These are phyloP conservation scores for Flexamia atlantica DNA, from an alignment of 2,888 invertebrate species.

Conservation along the genomic window DNA sequence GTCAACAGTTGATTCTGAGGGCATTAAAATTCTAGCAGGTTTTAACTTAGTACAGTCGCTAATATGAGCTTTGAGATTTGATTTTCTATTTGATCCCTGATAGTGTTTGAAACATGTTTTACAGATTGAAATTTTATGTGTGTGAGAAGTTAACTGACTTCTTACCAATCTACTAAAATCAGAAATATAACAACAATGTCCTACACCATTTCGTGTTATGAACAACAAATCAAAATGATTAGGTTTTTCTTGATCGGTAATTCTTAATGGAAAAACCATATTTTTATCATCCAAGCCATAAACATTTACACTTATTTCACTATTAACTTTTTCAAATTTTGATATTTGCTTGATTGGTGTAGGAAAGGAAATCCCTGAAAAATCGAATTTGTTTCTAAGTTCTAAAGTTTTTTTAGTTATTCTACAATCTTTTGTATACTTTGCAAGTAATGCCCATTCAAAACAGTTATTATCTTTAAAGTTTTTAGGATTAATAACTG, in stretches of 20 bases:
- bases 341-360: constrained; percentile 47
- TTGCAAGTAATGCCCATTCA: constrained; percentile 29
- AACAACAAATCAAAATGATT: constrained; percentile 28
- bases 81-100: background rate
- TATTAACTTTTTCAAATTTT: constrained; percentile 36
- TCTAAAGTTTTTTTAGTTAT: constrained; percentile 10
- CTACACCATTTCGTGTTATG: constrained; percentile 8
- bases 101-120: constrained; percentile 36
- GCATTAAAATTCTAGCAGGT: constrained; percentile 15
- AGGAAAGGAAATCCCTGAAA: constrained; percentile 36
- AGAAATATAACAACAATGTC: constrained; percentile 40
- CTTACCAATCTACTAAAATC: constrained; percentile 28
- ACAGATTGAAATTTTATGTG: background rate
- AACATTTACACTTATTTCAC: constrained; percentile 27
- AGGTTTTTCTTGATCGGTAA: constrained; percentile 4
- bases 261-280: constrained; percentile 23
- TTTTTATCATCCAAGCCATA: constrained; percentile 32
- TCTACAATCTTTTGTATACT: constrained; percentile 24
- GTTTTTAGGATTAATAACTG: constrained; percentile 47
- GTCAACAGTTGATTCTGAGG: background rate
- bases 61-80: constrained; percentile 16
- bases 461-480: constrained; percentile 46
- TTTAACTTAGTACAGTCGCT: constrained; percentile 15
- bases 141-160: background rate
- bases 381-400: constrained; percentile 1